Evolutionary conservation across 2,888 invertebrate genomes (phyloP), one percentile per base, ranked within the genome.

Genomic region (Drosophila acutilabella): DNA sequence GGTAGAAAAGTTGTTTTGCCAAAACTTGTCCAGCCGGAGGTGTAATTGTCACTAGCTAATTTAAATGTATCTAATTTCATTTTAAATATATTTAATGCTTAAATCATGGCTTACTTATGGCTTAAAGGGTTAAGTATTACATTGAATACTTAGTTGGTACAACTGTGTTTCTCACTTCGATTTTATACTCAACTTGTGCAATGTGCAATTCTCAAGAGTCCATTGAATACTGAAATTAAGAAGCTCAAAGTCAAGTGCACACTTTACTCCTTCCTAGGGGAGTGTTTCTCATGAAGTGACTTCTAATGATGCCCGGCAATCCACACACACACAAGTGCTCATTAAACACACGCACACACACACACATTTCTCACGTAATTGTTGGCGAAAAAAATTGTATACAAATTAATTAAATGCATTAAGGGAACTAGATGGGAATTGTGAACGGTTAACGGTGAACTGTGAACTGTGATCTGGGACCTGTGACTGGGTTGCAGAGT

Each of bases 351-450:
- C 57, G 58, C 64, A 52, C 71, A 42, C 53, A 14, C 64, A 23
- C 38, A 54, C 47, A 38, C 20, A 57, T 42, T 23, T 50, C 47
- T 52, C 44, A 20, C 44, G 61, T 40, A 48, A 50, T 50, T 60
- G 11, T 33, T 16, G 2, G 44, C 36, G 30, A 47, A 57, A 47
- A 68, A 65, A 79, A 78, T 64, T 82, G 77, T 79, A 77, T 73
- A 73, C 80, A 81, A 85, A 73, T 85, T 83, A 88, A 85, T 88
- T 82, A 85, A 85, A 83, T 83, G 88, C 88, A 81, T 81, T 81
- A 80, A 62, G 78, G 71, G 71, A 77, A 67, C 60, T 51, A 54
- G 72, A 56, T 66, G 70, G 45, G 80, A 69, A 52, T 64, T 77
- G 68, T 59, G 30, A 30, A 30, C 30, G 8, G 8, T 30, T 41